These are phyloP conservation scores for Rattus norvegicus DNA, from an alignment of 2,113 vertebrate genomes.

Conservation along the genomic window DNA sequence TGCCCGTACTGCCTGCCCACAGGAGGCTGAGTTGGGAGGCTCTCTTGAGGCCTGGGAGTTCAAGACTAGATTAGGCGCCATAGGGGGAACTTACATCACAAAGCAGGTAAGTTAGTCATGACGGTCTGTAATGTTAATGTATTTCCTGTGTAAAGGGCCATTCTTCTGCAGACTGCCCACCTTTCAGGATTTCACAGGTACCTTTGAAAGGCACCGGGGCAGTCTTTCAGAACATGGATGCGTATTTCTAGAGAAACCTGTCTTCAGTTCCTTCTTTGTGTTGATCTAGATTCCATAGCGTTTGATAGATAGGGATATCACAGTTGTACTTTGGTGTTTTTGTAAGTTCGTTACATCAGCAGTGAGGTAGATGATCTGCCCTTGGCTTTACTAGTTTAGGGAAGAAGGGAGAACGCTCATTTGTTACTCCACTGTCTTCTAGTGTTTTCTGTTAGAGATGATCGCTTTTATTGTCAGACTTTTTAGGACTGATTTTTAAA, in stretches of 20 bases:
- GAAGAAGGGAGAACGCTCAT: not conserved
- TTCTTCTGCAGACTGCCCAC: not conserved
- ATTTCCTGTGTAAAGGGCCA: not conserved
- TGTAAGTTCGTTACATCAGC: not conserved
- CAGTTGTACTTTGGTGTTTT: not conserved
- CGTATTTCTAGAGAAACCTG: not conserved
- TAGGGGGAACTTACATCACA: not conserved
- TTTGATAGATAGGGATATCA: not conserved
- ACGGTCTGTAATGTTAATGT: not conserved
- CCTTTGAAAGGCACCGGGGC: not conserved
- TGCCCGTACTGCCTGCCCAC: not conserved
- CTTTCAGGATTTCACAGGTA: not conserved
- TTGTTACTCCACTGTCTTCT: not conserved
- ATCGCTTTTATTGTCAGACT: not conserved
- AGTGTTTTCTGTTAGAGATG: not conserved
- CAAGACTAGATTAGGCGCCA: not conserved
- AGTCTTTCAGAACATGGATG: not conserved
- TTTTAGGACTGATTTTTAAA: not conserved
- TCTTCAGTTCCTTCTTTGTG: not conserved
- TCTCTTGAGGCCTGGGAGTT: not conserved
- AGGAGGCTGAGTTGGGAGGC: not conserved
- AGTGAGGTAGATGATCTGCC: not conserved
- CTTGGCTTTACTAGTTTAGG: not conserved
- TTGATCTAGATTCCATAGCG: not conserved
- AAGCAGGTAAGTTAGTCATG: not conserved